phyloP scores from a whole-genome alignment of 2,113 vertebrate species.

The Symphodus melops region DNA sequence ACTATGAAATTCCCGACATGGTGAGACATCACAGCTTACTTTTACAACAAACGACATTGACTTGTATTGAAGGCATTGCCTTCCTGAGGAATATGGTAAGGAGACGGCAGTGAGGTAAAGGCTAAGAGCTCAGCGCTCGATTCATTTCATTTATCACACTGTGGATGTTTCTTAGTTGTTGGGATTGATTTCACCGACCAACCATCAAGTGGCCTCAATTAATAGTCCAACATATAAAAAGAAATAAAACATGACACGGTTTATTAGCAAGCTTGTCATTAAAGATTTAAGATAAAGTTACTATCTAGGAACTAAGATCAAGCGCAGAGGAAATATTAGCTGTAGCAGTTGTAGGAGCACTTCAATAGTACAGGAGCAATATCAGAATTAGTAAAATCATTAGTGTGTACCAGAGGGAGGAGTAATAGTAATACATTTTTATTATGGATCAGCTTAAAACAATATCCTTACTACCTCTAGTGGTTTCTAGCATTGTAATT shows the following conservation, averaged over 20 bases:
- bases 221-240: constrained; percentile 45
- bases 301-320: constrained; percentile 8
- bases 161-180: constrained; percentile 46
- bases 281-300: constrained; percentile 34
- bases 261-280: constrained; percentile 40
- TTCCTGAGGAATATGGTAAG: constrained; percentile 70
- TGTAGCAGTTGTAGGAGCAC: neutral
- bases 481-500: neutral
- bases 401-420: neutral
- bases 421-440: neutral
- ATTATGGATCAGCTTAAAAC: neutral
- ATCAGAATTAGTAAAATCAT: neutral
- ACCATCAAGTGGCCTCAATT: constrained; percentile 34
- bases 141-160: constrained; percentile 56
- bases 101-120: constrained; percentile 57
- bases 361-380: neutral
- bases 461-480: neutral
- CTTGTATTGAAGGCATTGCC: constrained; percentile 74
- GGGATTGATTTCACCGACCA: constrained; percentile 41
- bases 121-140: constrained; percentile 62
- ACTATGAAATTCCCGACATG: constrained; percentile 1
- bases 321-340: constrained; percentile 1
- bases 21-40: constrained; percentile 58
- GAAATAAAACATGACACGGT: constrained; percentile 10
- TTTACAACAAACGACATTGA: constrained; percentile 73